Evolutionary conservation across 1,140 invertebrate genomes (phyloP).

Genomic region (Homarus americanus): DNA sequence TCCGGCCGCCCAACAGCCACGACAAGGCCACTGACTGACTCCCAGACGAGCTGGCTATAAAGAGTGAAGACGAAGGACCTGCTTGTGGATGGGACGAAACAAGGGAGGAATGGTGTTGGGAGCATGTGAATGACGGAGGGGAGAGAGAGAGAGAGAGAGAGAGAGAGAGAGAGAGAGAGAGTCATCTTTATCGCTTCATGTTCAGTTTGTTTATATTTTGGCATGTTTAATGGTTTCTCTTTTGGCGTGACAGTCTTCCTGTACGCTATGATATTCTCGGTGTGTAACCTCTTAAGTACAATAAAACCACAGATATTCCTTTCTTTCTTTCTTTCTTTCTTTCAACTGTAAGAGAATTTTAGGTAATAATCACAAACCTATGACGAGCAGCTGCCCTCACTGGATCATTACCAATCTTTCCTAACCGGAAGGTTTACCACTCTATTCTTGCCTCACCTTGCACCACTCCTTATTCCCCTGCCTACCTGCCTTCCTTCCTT

Average conservation of each 20-base stretch:
- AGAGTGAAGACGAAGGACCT: too few relatives aligned
- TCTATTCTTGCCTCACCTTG: neutral
- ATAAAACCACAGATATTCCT: neutral
- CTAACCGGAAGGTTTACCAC: neutral
- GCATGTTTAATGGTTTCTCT: too few relatives aligned
- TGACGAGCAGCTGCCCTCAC: too few relatives aligned
- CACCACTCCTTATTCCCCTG: neutral
- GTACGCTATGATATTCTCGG: too few relatives aligned
- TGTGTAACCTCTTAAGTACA: too few relatives aligned
- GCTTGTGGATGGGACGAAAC: neutral
- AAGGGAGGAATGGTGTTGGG: neutral
- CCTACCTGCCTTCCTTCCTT: neutral
- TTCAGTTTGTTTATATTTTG: too few relatives aligned
- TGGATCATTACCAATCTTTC: too few relatives aligned
- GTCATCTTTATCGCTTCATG: too few relatives aligned
- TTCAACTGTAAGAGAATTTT: too few relatives aligned
- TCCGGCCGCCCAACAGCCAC: neutral
- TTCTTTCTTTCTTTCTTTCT: neutral
- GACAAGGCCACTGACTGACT: neutral
- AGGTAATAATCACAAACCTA: too few relatives aligned
- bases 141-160: slow-evolving; percentile 23
- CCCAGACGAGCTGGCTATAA: neutral
- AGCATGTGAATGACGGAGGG: neutral
- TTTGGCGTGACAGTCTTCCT: too few relatives aligned
- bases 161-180: slow-evolving; percentile 21